Base-by-base conservation (phyloP, 1,140 invertebrate species). In the Lasaia peninsularis region DNA sequence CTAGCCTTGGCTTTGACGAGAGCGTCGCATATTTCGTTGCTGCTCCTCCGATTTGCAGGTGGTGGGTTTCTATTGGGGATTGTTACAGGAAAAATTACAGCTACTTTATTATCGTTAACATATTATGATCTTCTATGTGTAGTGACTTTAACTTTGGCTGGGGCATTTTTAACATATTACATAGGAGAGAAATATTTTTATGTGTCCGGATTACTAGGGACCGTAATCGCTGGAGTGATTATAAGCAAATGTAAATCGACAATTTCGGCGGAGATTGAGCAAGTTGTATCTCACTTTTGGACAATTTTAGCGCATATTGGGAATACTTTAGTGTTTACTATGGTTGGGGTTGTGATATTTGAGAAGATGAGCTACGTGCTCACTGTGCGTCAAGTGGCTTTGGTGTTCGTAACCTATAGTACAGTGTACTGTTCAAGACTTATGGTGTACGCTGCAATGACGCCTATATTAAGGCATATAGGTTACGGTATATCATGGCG, bases 131-230 rank as follows among this genome's bases (percentile, higher is more conserved):
- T 79, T 1, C 51, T 85, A 7, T 83, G 85, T 33, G 75, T 71
- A 0, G 75, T 83, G 4, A 75, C 72, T 1, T 62, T 88, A 0
- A 86, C 85, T 0, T 52, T 83, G 12, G 67, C 80, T 2, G 73
- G 80, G 0, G 76, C 82, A 0, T 88, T 79, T 56, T 40, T 88
- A 7, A 83, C 82, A 5, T 88, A 76, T 58, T 88, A 86, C n/a
- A 69, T 88, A 2, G 85, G 85, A 0, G 85, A 88, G 56, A 86
- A 85, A 56, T 83, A 75, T 50, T 67, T 88, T 9, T 88, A 88
- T 21, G 78, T 88, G 0, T 88, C 85, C 1, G 85, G 85, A 9
- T 66, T 88, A 20, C 40, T 88, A 16, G 80, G 64, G 0, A 86
- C 82, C 0, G 71, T 84, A 0, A 78, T 88, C 44, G 71, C 72